Base-by-base conservation (phyloP, 2,797 vertebrate species). In the Coregonus ussuriensis region DNA sequence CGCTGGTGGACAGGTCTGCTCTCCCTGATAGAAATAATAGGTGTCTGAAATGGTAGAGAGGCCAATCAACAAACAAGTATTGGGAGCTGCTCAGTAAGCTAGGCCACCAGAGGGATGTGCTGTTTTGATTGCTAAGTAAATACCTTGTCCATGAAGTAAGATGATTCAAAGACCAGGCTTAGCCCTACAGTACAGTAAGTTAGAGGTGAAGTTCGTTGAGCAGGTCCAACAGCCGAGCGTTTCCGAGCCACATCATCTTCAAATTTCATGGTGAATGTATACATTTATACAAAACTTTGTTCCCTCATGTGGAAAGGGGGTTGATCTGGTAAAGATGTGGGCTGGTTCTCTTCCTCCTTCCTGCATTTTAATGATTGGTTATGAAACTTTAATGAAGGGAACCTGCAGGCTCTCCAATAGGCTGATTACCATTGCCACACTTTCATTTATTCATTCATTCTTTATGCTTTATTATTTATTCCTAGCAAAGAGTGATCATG, bases 331-430 rank as follows among this genome's bases (percentile, higher is more conserved):
- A 70, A 77, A 78, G 35, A 72, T 56, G 78, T 83, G 74, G 47
- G 53, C 29, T 18, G 47, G 35, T 62, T 76, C 65, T 62, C 52
- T 80, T 71, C 65, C 37, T 53, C 35, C 65, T 72, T 52, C 52
- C 73, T 21, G 31, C 51, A 71, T 69, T 76, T 9, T 77, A 77
- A 82, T 78, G 65, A 80, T 80, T 69, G 33, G 52, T 62, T 71
- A 74, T 83, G 68, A 82, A 81, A 73, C 72, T 75, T 84, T 83
- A 79, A 82, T 77, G 75, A n/a, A 53, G 52, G 77, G 21, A 72
- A 79, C 78, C 78, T 69, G 14, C 75, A 76, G 77, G 75, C 74
- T 74, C 25, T 59, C 25, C 33, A 54, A 79, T 54, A 52, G 52
- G 52, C 71, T 62, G 65, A 74, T 74, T 78, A 77, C 67, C 77